phyloP scores from a whole-genome alignment of 2,113 vertebrate species.

The Macquaria ambigua region DNA sequence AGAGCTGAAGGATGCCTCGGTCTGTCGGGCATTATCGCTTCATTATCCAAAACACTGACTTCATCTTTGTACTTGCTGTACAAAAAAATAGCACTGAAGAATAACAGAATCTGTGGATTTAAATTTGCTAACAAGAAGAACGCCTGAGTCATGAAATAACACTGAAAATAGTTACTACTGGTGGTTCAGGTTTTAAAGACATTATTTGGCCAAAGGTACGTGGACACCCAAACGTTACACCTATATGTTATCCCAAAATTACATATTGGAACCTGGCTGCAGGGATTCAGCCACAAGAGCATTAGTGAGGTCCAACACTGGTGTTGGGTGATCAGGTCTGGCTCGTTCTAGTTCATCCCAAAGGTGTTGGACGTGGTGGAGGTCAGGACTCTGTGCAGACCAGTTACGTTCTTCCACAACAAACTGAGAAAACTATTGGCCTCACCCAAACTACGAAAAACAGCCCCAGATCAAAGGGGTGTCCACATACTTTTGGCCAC shows the following conservation, averaged over 20 bases:
- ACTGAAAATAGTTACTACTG: background rate
- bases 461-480: background rate
- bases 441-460: background rate
- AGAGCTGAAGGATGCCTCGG: no score
- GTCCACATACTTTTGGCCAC: slow-evolving; percentile 30
- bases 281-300: background rate
- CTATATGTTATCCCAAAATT: background rate
- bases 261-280: no score
- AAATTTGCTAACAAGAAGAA: background rate
- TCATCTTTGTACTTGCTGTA: background rate
- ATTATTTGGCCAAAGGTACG: slow-evolving; percentile 10
- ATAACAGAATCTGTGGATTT: background rate
- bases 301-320: background rate
- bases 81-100: background rate
- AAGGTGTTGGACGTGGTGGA: background rate
- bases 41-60: no score
- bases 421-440: background rate
- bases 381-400: background rate
- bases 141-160: background rate
- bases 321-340: background rate
- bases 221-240: background rate
- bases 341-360: background rate
- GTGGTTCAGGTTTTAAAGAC: background rate
- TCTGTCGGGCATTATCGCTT: no score
- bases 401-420: background rate